These are phyloP conservation scores for Abrostola triplasia DNA, from an alignment of 2,888 invertebrate genomes.

Conservation along the genomic window DNA sequence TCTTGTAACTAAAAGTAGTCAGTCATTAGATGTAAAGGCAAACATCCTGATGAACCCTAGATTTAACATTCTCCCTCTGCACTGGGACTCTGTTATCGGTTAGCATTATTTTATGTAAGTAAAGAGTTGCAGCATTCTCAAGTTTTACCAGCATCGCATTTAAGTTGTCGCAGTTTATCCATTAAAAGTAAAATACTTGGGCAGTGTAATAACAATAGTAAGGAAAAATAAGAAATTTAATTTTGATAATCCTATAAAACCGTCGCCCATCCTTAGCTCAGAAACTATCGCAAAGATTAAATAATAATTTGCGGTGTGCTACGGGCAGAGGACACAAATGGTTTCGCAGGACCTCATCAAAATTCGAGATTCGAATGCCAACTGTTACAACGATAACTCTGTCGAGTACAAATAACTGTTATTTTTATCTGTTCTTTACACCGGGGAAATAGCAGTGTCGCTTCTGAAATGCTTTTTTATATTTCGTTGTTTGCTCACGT, in stretches of 20 bases:
- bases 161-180: too few relatives aligned
- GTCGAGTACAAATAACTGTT: background rate
- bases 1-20: too few relatives aligned
- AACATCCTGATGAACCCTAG: too few relatives aligned
- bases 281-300: slow-evolving; percentile 8
- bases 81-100: too few relatives aligned
- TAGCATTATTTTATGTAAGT: too few relatives aligned
- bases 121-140: too few relatives aligned
- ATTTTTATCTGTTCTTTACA: background rate
- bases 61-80: too few relatives aligned
- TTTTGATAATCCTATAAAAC: background rate
- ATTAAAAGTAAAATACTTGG: too few relatives aligned
- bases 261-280: background rate
- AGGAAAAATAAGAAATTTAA: background rate
- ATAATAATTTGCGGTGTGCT: slow-evolving; percentile 13
- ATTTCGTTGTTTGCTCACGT: background rate
- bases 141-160: too few relatives aligned
- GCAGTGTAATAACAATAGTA: background rate
- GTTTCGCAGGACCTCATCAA: background rate
- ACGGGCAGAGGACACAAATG: slow-evolving; percentile 5
- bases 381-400: background rate
- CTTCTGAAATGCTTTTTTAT: background rate
- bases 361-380: background rate
- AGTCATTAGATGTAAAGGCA: too few relatives aligned
- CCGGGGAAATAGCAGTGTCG: background rate